Evolutionary conservation across 2,888 invertebrate species (phyloP), one percentile per base, ranked within the genome.

Genomic region (Atrina japonica): DNA sequence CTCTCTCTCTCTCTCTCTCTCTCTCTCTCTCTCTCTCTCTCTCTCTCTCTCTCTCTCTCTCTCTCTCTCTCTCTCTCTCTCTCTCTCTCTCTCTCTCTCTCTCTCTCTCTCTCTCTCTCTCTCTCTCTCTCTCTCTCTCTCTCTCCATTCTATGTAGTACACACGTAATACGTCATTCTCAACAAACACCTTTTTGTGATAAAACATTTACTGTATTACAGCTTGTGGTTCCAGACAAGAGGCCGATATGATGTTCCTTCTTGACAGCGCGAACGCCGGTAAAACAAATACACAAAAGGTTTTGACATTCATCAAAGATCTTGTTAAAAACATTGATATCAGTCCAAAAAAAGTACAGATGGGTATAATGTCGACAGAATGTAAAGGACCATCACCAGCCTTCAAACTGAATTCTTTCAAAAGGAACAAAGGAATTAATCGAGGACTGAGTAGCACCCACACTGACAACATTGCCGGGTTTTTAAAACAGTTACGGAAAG

Each of bases 191-290:
- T 35, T 35, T 35, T n/a, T n/a, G n/a, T n/a, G n/a, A n/a, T n/a
- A n/a, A n/a, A 16, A 2, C 45, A 16, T 14, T 14, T 9, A 47
- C 35, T 56, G n/a, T 43, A 27, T 49, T 71, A 0, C 75, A 86
- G 86, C 81, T 21, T 86, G 86, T 66, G 86, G 86, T 0, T 76
- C 74, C 21, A 73, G 85, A 43, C 85, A 85, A 59, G 82, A 83
- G 56, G 85, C 86, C 0, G 86, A 86, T 59, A 73, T 86, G 45
- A 84, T 86, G 83, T 86, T 86, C 64, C 74, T 85, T 21, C 76
- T 86, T 76, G 86, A 86, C 74, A 83, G 84, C 59, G 77, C 78
- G 11, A 85, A 81, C 66, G 85, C 84, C 14, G 86, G 85, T 1
- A 71, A 72, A 66, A 81, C 80, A 49, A 85, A 86, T 73, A 85